phyloP scores from a whole-genome alignment of 1,140 invertebrate genomes.

The Sitobion miscanthi region DNA sequence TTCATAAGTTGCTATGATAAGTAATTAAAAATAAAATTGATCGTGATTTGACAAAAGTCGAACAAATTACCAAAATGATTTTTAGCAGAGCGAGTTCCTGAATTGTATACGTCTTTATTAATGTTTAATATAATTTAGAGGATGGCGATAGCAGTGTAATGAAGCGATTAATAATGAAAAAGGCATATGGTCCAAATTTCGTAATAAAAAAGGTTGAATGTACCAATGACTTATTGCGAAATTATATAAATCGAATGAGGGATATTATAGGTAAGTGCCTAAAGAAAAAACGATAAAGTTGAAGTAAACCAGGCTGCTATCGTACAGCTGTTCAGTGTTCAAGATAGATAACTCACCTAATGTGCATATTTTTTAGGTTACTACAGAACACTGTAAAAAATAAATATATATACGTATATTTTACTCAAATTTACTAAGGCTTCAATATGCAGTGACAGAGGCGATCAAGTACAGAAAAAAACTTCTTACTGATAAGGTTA shows the following conservation, averaged over 20 bases:
- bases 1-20: too few relatives aligned
- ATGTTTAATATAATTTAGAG: not conserved
- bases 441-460: not conserved
- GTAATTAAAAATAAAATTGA: too few relatives aligned
- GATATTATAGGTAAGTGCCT: not conserved
- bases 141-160: slow-evolving; percentile 4
- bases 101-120: not conserved
- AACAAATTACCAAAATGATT: too few relatives aligned
- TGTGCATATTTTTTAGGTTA: too few relatives aligned
- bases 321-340: not conserved
- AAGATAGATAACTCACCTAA: not conserved
- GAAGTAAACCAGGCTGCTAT: not conserved
- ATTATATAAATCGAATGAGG: slow-evolving; percentile 2
- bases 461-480: not conserved
- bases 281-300: not conserved
- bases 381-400: too few relatives aligned
- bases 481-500: not conserved
- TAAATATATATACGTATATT: too few relatives aligned
- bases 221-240: slow-evolving; percentile 5
- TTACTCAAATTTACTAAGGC: not conserved
- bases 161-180: not conserved
- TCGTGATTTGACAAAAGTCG: too few relatives aligned
- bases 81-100: too few relatives aligned
- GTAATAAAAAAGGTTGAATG: too few relatives aligned
- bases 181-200: not conserved